Evolutionary conservation across 1,140 invertebrate genomes (phyloP).

Genomic region (Eriocheir sinensis): DNA sequence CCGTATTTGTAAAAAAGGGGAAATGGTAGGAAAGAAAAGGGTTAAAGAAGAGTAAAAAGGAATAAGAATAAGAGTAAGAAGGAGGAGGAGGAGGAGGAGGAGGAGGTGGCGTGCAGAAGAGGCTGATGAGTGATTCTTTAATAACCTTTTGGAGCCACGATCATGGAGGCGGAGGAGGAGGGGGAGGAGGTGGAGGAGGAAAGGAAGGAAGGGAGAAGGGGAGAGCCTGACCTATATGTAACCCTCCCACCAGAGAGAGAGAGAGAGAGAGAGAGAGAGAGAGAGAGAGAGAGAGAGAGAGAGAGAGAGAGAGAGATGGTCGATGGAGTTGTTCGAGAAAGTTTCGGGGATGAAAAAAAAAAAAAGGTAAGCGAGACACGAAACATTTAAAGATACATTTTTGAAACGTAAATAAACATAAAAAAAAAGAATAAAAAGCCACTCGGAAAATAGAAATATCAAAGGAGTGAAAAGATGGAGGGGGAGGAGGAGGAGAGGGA

Average conservation of each 20-base stretch:
- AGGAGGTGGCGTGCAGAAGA: not conserved
- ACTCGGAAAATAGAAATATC: no score
- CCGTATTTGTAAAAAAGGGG: not conserved
- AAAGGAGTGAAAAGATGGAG: not conserved
- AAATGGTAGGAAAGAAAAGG: not conserved
- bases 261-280: conserved; percentile 2
- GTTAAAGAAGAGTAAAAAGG: not conserved
- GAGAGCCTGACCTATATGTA: no score
- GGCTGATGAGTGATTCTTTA: not conserved
- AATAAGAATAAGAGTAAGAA: not conserved
- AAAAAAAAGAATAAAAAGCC: not conserved
- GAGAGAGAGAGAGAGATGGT: not conserved
- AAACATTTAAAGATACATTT: no score
- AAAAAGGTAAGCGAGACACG: not conserved
- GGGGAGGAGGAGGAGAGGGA: not conserved
- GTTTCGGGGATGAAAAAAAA: not conserved
- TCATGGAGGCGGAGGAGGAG: not conserved
- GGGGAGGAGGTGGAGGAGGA: not conserved
- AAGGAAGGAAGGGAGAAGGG: no score
- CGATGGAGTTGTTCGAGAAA: not conserved
- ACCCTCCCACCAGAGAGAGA: no score
- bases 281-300: not conserved
- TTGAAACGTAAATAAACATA: no score
- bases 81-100: not conserved
- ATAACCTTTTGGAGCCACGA: not conserved